These are phyloP conservation scores for Gastracanthus pulcherrimus DNA, from an alignment of 2,888 invertebrate species.

Conservation along the genomic window DNA sequence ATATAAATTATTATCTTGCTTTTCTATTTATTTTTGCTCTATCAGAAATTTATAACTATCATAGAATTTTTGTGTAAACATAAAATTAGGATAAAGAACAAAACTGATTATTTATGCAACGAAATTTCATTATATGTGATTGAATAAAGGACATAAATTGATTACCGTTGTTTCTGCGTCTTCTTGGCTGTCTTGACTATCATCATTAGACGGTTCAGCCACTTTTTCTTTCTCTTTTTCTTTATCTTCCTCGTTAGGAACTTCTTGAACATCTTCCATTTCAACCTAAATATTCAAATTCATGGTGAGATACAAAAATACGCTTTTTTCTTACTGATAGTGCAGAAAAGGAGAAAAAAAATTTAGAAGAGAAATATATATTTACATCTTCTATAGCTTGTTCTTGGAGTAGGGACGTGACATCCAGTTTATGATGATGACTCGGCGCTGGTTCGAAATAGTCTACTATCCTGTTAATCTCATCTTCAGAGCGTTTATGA, in stretches of 20 bases:
- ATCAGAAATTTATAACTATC: too few relatives aligned
- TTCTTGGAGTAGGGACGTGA: conserved; percentile 90
- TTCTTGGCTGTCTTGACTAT: conserved; percentile 75
- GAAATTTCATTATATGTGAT: too few relatives aligned
- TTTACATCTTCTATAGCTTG: conserved; percentile 88
- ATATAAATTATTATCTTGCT: too few relatives aligned
- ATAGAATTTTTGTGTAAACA: neutral
- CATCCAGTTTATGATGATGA: conserved; percentile 90
- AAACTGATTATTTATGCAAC: too few relatives aligned
- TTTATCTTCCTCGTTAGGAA: conserved; percentile 27
- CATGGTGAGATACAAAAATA: neutral
- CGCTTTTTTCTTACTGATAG: conserved; percentile 6
- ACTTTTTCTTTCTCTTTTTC: conserved; percentile 47
- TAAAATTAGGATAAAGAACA: too few relatives aligned
- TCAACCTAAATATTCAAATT: conserved; percentile 67
- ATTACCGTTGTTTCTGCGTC: conserved; percentile 67
- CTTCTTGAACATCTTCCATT: conserved; percentile 71
- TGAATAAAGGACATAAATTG: conserved; percentile 33
- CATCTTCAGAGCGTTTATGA: conserved; percentile 88
- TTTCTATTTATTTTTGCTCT: neutral
- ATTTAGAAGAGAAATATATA: conserved; percentile 1
- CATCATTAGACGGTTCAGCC: conserved; percentile 63
- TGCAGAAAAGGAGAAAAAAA: neutral
- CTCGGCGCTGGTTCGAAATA: conserved; percentile 89
- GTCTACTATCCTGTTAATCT: conserved; percentile 86